Percentiles rank a stretch among this genome's conserved stretches.
Conservation (phyloP, 2,113 vertebrate species). For the Zosterops japonicus region DNA sequence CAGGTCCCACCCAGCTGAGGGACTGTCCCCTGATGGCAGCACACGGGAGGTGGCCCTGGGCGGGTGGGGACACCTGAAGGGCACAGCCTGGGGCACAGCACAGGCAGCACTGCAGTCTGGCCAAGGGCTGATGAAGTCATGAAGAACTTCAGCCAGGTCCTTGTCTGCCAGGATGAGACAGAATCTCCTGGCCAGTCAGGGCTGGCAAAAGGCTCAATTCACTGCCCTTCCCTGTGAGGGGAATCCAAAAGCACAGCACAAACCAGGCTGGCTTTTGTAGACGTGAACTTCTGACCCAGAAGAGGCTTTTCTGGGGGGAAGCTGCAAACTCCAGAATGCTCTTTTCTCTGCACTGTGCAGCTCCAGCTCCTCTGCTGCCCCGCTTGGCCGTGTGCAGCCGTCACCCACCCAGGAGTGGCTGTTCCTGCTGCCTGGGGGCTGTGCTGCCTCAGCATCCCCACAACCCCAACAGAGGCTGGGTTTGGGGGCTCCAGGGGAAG, state of each 20-base stretch:
- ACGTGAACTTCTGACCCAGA: neutral
- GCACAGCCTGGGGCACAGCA: neutral
- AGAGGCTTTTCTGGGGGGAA: neutral
- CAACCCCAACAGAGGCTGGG: fast-evolving
- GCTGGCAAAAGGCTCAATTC: neutral
- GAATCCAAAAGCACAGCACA: neutral
- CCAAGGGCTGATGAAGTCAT: slow-evolving; percentile 42
- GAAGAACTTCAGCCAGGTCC: neutral
- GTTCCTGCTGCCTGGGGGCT: neutral
- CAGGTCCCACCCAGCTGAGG: neutral
- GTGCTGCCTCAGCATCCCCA: fast-evolving
- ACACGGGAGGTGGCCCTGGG: fast-evolving
- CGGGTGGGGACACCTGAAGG: neutral
- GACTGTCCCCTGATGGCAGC: fast-evolving
- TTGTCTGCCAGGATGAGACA: slow-evolving; percentile 1
- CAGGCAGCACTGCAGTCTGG: neutral
- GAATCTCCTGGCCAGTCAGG: neutral
- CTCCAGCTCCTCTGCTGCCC: neutral
- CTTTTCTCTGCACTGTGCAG: neutral
- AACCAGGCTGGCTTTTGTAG: neutral
- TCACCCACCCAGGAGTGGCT: neutral
- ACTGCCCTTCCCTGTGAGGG: neutral
- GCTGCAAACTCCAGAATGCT: neutral
- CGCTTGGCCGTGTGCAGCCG: neutral
- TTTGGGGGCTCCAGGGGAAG: neutral